phyloP scores from a whole-genome alignment of 2,888 invertebrate genomes.

The Aricia artaxerxes region DNA sequence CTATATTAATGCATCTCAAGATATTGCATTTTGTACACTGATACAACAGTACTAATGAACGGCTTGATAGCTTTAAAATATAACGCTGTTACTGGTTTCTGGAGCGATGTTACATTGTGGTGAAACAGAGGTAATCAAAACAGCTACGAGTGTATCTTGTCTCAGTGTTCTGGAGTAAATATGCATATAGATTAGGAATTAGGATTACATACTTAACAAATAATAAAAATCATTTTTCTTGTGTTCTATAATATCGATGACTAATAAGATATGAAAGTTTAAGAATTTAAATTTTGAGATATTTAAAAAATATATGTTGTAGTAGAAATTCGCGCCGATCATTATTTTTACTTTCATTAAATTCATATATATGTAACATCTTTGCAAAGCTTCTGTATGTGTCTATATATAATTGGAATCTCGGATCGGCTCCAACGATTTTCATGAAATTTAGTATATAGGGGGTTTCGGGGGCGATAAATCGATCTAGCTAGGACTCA shows the following conservation, averaged over 20 bases:
- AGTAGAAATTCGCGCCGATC: too few relatives aligned
- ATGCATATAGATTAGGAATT: background rate
- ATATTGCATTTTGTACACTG: slow-evolving; percentile 29
- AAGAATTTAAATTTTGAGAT: background rate
- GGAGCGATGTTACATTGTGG: background rate
- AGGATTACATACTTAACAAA: too few relatives aligned
- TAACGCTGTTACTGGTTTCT: slow-evolving; percentile 20
- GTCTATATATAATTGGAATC: too few relatives aligned
- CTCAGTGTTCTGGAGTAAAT: background rate
- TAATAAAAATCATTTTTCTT: too few relatives aligned
- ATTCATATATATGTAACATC: background rate
- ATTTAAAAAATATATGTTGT: too few relatives aligned
- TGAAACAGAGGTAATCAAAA: background rate
- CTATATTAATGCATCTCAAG: slow-evolving; percentile 28
- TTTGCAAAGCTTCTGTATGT: too few relatives aligned
- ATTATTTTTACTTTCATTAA: background rate
- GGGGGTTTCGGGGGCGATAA: too few relatives aligned
- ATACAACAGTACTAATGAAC: slow-evolving; percentile 29
- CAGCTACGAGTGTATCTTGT: background rate
- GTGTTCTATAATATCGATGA: too few relatives aligned
- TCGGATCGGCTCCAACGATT: too few relatives aligned
- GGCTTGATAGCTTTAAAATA: slow-evolving; percentile 26
- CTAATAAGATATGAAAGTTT: too few relatives aligned
- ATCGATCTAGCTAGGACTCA: too few relatives aligned
- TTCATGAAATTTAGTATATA: too few relatives aligned